phyloP scores from a whole-genome alignment of 2,797 vertebrate genomes.

The Platyrinchus mystaceus region DNA sequence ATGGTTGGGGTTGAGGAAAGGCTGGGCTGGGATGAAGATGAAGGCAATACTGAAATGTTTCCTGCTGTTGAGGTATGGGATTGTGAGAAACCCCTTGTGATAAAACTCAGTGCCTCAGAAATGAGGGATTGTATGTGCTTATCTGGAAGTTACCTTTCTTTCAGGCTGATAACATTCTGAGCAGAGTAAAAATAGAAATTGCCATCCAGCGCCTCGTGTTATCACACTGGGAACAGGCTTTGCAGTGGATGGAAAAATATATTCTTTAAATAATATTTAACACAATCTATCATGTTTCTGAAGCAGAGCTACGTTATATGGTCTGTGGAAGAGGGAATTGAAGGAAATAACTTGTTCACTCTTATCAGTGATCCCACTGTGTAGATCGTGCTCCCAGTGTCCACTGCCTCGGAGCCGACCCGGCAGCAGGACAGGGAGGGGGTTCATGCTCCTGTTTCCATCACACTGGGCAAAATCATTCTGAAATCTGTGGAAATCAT shows the following conservation, averaged over 20 bases:
- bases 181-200: neutral
- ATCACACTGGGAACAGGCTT: neutral
- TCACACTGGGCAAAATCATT: rapidly evolving
- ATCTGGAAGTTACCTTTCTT: neutral
- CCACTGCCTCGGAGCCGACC: neutral
- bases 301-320: neutral
- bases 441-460: neutral
- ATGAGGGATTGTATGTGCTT: neutral
- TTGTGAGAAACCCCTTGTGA: neutral
- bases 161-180: neutral
- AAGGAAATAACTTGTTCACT: neutral
- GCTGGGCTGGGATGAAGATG: neutral
- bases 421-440: neutral
- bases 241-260: neutral
- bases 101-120: neutral
- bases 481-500: too few species aligned
- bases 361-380: neutral
- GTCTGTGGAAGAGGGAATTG: neutral
- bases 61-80: neutral
- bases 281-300: neutral
- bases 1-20: neutral
- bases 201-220: neutral
- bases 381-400: neutral
- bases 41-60: neutral
- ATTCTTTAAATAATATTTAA: neutral